A percentile compares a stretch with the other conserved stretches of the same genome.
These are phyloP conservation scores for Whitmania pigra DNA, from an alignment of 1,140 invertebrate genomes.

Conservation along the genomic window DNA sequence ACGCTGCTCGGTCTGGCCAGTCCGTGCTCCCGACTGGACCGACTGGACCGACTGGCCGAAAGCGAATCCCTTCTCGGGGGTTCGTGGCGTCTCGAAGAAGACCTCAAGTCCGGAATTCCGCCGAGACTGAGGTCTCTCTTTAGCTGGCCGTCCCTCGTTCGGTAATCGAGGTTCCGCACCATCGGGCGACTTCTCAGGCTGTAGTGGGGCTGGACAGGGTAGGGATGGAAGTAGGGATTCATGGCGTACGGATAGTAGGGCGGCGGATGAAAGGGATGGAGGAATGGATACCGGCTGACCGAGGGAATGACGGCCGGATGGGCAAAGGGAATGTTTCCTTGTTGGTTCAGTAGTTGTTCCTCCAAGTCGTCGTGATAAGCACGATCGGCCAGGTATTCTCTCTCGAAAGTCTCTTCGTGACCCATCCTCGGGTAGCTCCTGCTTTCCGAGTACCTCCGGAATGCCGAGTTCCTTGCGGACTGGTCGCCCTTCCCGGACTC, in stretches of 20 bases:
- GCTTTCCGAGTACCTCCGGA: no score
- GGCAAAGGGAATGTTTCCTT: neutral
- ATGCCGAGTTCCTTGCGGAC: no score
- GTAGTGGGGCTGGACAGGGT: slow-evolving; percentile 21
- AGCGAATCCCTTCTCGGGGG: neutral
- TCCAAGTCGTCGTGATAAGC: no score
- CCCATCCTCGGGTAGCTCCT: no score
- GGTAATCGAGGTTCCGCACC: neutral
- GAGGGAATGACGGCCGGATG: neutral
- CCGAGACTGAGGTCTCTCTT: neutral
- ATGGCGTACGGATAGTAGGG: slow-evolving; percentile 16
- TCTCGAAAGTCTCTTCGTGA: no score
- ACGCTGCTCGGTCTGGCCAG: neutral
- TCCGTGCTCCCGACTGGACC: neutral
- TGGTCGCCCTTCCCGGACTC: no score
- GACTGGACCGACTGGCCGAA: neutral
- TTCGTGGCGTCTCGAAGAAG: neutral
- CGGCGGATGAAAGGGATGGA: slow-evolving; percentile 17
- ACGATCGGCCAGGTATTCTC: no score
- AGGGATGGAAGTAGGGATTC: slow-evolving; percentile 10
- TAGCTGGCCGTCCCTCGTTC: neutral
- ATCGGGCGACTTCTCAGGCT: neutral
- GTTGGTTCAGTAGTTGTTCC: no score
- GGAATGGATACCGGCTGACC: neutral
- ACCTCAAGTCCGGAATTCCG: neutral